Percentiles rank a stretch among this genome's conserved stretches.
phyloP scores from a whole-genome alignment of 2,113 vertebrate species.

The Paracanthobrama guichenoti region DNA sequence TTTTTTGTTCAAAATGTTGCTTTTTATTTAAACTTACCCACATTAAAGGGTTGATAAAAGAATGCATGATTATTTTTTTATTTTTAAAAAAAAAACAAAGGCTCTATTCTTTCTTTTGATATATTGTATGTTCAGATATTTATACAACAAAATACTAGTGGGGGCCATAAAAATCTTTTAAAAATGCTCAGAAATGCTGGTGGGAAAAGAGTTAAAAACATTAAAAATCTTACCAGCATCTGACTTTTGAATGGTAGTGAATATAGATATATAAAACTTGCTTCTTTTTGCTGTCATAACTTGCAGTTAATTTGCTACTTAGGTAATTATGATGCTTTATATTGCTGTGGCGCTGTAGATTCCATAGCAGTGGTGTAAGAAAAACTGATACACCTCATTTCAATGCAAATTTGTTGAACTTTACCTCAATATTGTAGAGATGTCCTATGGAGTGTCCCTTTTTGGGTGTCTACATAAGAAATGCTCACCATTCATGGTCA shows the following conservation, averaged over 20 bases:
- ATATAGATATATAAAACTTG: background rate
- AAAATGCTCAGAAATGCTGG: no score
- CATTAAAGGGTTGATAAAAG: no score
- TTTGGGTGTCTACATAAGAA: background rate
- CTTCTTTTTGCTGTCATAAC: background rate
- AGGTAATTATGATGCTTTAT: background rate
- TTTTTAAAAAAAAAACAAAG: no score
- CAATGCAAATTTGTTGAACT: background rate
- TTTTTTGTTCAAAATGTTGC: no score
- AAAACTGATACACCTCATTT: background rate
- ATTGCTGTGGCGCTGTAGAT: background rate
- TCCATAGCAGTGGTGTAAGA: background rate
- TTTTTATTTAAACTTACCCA: no score
- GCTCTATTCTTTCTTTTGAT: no score
- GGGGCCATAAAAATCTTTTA: no score
- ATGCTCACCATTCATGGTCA: constrained; percentile 48
- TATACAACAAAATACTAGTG: no score
- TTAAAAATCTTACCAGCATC: no score
- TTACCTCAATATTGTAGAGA: background rate
- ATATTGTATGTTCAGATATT: no score
- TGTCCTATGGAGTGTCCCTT: background rate
- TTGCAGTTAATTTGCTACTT: background rate
- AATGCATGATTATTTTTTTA: no score
- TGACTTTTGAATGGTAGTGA: background rate
- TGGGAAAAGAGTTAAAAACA: no score